Evolutionary conservation across 2,797 vertebrate genomes (phyloP).

Genomic region (Lagorchestes hirsutus): DNA sequence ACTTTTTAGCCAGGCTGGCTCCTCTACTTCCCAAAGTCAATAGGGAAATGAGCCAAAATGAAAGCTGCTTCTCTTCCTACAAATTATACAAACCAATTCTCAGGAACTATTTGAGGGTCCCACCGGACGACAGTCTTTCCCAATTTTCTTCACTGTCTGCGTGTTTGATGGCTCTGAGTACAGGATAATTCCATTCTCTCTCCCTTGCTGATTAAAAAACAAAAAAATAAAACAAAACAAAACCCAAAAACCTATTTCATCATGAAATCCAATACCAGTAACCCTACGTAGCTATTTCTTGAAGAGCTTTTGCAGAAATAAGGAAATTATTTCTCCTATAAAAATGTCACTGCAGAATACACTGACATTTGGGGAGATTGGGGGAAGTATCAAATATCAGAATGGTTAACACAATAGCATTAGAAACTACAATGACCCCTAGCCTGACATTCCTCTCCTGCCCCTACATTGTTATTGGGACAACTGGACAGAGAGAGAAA

Average conservation of each 20-base stretch:
- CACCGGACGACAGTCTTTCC: neutral
- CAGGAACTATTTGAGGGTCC: neutral
- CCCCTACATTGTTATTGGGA: neutral
- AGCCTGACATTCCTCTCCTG: neutral
- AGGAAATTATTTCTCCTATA: neutral
- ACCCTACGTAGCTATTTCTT: neutral
- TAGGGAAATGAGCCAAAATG: neutral
- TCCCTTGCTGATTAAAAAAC: neutral
- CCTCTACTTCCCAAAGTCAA: neutral
- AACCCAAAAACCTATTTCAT: neutral
- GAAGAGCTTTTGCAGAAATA: neutral
- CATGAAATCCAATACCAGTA: neutral
- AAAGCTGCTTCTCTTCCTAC: neutral
- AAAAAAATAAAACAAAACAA: neutral
- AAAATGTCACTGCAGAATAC: neutral
- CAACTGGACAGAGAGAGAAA: neutral
- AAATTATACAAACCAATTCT: neutral
- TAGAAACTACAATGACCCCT: neutral
- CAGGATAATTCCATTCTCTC: neutral
- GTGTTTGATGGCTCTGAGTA: neutral
- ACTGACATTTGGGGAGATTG: neutral
- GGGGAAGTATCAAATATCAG: neutral
- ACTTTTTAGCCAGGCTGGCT: neutral
- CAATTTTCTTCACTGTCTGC: neutral
- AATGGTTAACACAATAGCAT: neutral